These are phyloP conservation scores for Diplosoma virens DNA, from an alignment of 23 tunicate species.

Conservation along the genomic window DNA sequence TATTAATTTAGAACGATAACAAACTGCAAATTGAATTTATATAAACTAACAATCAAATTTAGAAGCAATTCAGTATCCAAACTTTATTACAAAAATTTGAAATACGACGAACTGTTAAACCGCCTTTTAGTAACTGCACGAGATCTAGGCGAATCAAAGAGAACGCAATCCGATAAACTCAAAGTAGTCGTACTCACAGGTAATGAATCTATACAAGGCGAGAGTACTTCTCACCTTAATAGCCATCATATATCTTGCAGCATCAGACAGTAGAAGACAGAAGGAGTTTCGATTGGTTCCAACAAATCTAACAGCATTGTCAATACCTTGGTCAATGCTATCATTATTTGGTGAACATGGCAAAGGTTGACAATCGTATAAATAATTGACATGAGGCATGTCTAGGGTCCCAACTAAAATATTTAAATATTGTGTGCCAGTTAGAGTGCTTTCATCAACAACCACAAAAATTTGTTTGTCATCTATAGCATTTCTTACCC, in stretches of 20 bases:
- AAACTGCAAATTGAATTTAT: too few relatives aligned
- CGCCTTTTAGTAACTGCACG: too few relatives aligned
- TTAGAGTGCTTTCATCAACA: slow-evolving; percentile 29
- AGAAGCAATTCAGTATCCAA: too few relatives aligned
- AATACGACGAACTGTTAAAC: too few relatives aligned
- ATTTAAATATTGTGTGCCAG: slow-evolving; percentile 22
- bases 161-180: too few relatives aligned
- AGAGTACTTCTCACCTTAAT: too few relatives aligned
- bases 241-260: slow-evolving; percentile 22
- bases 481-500: slow-evolving; percentile 13
- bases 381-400: neutral
- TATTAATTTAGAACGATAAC: too few relatives aligned
- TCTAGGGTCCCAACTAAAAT: slow-evolving; percentile 9
- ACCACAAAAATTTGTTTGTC: slow-evolving; percentile 27
- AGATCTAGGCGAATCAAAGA: too few relatives aligned
- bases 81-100: too few relatives aligned
- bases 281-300: neutral
- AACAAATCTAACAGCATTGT: slow-evolving; percentile 7
- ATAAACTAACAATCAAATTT: too few relatives aligned
- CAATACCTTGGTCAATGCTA: slow-evolving; percentile 16
- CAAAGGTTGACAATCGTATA: slow-evolving; percentile 7
- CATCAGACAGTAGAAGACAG: slow-evolving; percentile 14
- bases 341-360: neutral
- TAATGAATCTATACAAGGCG: too few relatives aligned
- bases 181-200: too few relatives aligned